These are phyloP conservation scores for Parthenolecanium corni DNA, from an alignment of 2,888 invertebrate genomes.

Conservation along the genomic window DNA sequence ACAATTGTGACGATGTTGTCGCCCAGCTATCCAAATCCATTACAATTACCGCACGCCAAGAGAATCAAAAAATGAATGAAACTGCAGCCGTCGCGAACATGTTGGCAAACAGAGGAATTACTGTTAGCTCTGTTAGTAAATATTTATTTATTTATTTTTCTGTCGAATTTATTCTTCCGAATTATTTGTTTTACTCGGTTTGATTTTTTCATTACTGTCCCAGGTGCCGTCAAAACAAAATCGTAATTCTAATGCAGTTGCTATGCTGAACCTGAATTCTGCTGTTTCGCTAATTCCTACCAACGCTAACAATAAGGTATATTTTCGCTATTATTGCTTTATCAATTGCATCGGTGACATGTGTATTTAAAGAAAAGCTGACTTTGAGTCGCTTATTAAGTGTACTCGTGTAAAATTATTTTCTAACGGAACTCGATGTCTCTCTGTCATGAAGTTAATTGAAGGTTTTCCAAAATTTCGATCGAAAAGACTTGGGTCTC, in stretches of 20 bases:
- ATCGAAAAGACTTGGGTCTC: too few relatives aligned
- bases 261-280: constrained; percentile 45
- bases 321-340: too few relatives aligned
- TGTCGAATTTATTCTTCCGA: background rate
- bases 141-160: background rate
- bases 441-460: too few relatives aligned
- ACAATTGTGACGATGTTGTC: constrained; percentile 21
- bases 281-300: constrained; percentile 51
- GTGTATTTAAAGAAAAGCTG: too few relatives aligned
- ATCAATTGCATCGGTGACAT: too few relatives aligned
- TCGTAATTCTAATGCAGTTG: constrained; percentile 2
- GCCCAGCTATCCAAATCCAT: constrained; percentile 30
- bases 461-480: too few relatives aligned
- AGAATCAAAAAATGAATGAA: constrained; percentile 47
- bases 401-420: too few relatives aligned
- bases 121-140: constrained; percentile 47
- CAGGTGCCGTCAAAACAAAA: constrained; percentile 18
- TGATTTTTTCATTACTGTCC: background rate
- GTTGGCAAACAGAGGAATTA: constrained; percentile 63
- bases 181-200: background rate
- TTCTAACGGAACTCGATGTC: too few relatives aligned
- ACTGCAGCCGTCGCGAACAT: constrained; percentile 66
- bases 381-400: too few relatives aligned
- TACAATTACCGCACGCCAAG: constrained; percentile 29
- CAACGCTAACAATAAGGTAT: constrained; percentile 30